Conservation (phyloP, 1,140 invertebrate genomes). For the Brachionus koreanus region DNA sequence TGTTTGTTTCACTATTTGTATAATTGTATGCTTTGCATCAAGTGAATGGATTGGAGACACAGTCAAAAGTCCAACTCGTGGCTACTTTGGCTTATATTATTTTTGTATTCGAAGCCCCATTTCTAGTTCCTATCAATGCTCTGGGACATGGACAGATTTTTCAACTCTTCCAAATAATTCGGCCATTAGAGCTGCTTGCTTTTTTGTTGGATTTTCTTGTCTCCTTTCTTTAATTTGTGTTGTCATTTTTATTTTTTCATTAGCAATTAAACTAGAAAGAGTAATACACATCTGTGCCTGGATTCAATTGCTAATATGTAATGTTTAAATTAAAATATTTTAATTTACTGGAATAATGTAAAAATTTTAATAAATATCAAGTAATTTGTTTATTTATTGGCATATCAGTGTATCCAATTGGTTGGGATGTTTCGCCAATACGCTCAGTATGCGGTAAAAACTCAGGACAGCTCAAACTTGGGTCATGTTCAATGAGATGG, state of each 20-base stretch:
- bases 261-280: slow-evolving; percentile 85
- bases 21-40: slow-evolving; percentile 86
- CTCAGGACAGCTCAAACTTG: slow-evolving; percentile 70
- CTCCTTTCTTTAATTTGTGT: slow-evolving; percentile 77
- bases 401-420: slow-evolving; percentile 77
- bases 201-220: slow-evolving; percentile 80
- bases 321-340: slow-evolving; percentile 52
- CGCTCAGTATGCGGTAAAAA: slow-evolving; percentile 77
- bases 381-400: slow-evolving; percentile 63
- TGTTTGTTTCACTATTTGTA: slow-evolving; percentile 91
- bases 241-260: slow-evolving; percentile 75
- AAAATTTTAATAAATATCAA: slow-evolving; percentile 45
- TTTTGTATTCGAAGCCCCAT: slow-evolving; percentile 65
- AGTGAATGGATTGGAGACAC: slow-evolving; percentile 84
- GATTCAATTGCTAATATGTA: slow-evolving; percentile 87
- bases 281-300: slow-evolving; percentile 87
- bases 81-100: slow-evolving; percentile 85
- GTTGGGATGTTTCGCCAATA: slow-evolving; percentile 79
- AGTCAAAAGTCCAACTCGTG: slow-evolving; percentile 74
- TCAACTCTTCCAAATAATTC: slow-evolving; percentile 40
- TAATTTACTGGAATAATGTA: neutral
- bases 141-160: slow-evolving; percentile 42
- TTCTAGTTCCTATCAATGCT: slow-evolving; percentile 50
- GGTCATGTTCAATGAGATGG: slow-evolving; percentile 84
- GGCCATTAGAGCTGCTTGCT: slow-evolving; percentile 66